Evolutionary conservation across 2,797 vertebrate species (phyloP).

Genomic region (Antrozous pallidus): DNA sequence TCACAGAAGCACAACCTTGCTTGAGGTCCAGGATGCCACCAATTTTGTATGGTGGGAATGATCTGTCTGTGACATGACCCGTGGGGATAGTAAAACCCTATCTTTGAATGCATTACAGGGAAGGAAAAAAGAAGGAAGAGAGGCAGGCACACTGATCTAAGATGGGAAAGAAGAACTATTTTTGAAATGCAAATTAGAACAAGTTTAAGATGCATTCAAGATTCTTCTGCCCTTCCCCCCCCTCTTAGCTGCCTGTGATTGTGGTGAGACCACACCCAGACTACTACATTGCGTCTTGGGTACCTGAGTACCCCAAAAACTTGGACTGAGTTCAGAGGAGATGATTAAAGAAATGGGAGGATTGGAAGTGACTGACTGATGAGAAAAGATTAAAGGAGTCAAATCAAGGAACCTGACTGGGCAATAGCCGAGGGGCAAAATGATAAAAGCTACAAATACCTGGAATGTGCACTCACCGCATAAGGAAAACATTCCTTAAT

Average conservation of each 20-base stretch:
- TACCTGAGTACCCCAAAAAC: constrained; percentile 29
- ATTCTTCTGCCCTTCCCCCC: neutral
- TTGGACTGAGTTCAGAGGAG: constrained; percentile 69
- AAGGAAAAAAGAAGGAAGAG: neutral
- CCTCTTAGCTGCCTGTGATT: neutral
- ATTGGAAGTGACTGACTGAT: constrained; percentile 60
- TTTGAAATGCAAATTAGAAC: constrained; percentile 28
- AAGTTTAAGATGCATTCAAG: neutral
- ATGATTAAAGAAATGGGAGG: constrained; percentile 56
- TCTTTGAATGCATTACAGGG: neutral
- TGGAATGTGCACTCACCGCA: neutral
- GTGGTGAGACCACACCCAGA: neutral
- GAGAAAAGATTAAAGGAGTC: constrained; percentile 67
- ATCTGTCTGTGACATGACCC: accelerated
- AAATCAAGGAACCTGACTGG: constrained; percentile 29
- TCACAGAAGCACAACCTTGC: neutral
- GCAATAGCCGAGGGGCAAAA: constrained; percentile 52
- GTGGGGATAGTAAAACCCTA: accelerated
- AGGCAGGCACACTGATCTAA: neutral
- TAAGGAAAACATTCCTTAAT: neutral
- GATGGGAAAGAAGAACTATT: neutral
- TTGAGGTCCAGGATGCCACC: neutral
- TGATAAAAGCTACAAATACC: constrained; percentile 63
- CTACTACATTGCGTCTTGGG: neutral
- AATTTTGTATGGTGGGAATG: neutral